phyloP scores from a whole-genome alignment of 2,888 invertebrate species.

The Neuroscelio doddi region DNA sequence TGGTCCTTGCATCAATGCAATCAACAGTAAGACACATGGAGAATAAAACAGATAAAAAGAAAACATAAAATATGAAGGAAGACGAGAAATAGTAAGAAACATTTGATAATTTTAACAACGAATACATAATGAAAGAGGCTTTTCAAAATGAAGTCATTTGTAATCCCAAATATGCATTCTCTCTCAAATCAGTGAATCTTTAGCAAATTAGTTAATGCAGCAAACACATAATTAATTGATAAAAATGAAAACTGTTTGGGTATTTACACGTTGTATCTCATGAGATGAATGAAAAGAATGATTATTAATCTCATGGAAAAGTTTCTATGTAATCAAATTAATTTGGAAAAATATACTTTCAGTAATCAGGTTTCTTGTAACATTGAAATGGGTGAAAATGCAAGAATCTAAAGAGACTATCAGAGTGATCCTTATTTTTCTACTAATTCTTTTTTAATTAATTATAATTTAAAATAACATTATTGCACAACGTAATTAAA shows the following conservation, averaged over 20 bases:
- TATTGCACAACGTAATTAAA: too few species aligned
- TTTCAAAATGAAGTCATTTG: conserved; percentile 10
- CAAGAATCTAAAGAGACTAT: too few species aligned
- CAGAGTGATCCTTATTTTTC: too few species aligned
- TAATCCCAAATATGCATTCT: conserved; percentile 32
- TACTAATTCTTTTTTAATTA: too few species aligned
- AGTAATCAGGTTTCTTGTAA: too few species aligned
- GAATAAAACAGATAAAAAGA: conserved; percentile 44
- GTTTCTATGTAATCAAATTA: conserved; percentile 10
- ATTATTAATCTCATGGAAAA: conserved; percentile 15
- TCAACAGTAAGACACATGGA: conserved; percentile 62
- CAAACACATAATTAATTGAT: not conserved
- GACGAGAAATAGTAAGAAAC: conserved; percentile 35
- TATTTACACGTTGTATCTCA: conserved; percentile 33
- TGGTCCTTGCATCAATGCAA: conserved; percentile 82
- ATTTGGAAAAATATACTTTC: too few species aligned
- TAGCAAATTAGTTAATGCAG: not conserved
- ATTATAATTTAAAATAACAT: too few species aligned
- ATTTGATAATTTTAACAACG: conserved; percentile 41
- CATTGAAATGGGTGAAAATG: too few species aligned
- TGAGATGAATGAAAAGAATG: conserved; percentile 16
- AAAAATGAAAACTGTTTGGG: conserved; percentile 19
- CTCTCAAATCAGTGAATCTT: conserved; percentile 16
- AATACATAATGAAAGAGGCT: conserved; percentile 37
- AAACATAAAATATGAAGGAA: conserved; percentile 30